Conservation (phyloP, 2,888 invertebrate genomes). For the Hypsopygia costalis region DNA sequence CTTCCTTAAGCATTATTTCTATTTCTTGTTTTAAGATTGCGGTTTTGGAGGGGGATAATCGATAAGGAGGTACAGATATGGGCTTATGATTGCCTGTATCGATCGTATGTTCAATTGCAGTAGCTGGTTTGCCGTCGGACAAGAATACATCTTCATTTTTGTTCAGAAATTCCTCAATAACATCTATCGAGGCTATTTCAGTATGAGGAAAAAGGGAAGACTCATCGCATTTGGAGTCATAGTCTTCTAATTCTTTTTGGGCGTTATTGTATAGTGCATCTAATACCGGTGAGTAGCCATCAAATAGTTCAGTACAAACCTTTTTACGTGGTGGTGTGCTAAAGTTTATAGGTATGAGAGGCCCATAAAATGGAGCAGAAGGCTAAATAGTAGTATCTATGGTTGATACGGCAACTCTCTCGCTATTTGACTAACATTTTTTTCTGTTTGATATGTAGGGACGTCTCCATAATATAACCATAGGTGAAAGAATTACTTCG, state of each 20-base stretch:
- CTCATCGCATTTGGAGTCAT: background rate
- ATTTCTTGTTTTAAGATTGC: background rate
- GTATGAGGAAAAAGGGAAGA: background rate
- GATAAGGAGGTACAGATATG: slow-evolving; percentile 25
- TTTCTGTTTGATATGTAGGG: no score
- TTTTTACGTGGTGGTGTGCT: background rate
- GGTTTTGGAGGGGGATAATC: slow-evolving; percentile 16
- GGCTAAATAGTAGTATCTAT: no score
- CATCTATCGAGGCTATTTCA: background rate
- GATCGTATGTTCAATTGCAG: slow-evolving; percentile 22
- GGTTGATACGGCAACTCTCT: no score
- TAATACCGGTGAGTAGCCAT: background rate
- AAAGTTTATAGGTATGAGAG: no score
- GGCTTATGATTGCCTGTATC: slow-evolving; percentile 24
- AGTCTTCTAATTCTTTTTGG: background rate
- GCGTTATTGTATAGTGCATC: background rate
- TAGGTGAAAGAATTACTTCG: no score
- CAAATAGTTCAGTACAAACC: background rate
- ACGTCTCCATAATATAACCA: no score
- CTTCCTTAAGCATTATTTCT: background rate
- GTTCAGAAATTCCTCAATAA: background rate
- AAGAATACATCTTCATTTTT: background rate
- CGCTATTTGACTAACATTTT: no score
- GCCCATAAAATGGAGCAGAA: no score
- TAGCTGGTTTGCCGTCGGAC: slow-evolving; percentile 6